These are phyloP conservation scores for Trichacis sp. DNA, from an alignment of 2,888 invertebrate genomes.

Conservation along the genomic window DNA sequence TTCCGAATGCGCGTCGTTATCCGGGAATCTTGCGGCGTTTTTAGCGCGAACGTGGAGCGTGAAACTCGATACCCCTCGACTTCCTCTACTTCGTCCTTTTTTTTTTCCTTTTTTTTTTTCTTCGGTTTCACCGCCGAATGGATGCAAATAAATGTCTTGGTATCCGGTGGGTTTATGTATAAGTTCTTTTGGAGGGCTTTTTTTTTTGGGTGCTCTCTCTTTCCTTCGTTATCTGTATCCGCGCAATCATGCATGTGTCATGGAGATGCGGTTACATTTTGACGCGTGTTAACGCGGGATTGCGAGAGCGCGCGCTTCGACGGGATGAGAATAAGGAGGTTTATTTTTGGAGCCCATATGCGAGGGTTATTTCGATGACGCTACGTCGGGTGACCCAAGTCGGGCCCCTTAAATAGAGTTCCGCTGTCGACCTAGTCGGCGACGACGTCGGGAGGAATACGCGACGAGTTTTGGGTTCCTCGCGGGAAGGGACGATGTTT, in stretches of 20 bases:
- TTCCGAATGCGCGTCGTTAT: background rate
- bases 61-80: constrained; percentile 54
- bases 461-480: background rate
- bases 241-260: constrained; percentile 29
- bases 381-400: constrained; percentile 35
- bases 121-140: constrained; percentile 36
- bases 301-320: constrained; percentile 48
- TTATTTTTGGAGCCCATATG: constrained; percentile 68
- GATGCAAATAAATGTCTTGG: constrained; percentile 59
- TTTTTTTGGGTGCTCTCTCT: background rate
- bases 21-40: background rate
- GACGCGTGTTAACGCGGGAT: constrained; percentile 30
- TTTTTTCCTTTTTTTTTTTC: constrained; percentile 40
- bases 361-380: constrained; percentile 65
- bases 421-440: constrained; percentile 21
- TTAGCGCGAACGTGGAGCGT: constrained; percentile 35
- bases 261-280: constrained; percentile 26
- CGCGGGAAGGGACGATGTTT: too few relatives aligned
- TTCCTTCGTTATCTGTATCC: constrained; percentile 22
- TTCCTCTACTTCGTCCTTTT: constrained; percentile 32
- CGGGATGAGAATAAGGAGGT: constrained; percentile 65
- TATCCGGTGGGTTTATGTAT: background rate
- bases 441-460: constrained; percentile 10
- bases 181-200: background rate
- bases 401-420: constrained; percentile 41